A percentile compares a stretch with the other conserved stretches of the same genome.
Evolutionary conservation across 2,797 vertebrate genomes (phyloP).

Genomic region (Bufotes viridis): DNA sequence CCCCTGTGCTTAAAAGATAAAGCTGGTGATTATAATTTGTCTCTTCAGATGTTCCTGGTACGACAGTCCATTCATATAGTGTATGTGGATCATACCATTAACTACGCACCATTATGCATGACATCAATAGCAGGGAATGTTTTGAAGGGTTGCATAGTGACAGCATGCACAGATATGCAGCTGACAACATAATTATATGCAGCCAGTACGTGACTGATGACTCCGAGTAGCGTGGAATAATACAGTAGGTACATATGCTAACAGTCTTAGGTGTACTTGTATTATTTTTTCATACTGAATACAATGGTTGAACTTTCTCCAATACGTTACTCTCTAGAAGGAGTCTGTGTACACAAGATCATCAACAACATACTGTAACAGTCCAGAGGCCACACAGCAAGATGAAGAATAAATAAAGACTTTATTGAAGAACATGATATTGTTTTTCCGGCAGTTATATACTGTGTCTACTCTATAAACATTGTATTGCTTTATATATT

Average conservation of each 20-base stretch:
- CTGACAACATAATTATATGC: not conserved
- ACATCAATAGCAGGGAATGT: slow-evolving; percentile 22
- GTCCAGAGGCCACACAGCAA: not conserved
- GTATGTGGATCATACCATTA: not conserved
- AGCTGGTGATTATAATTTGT: not conserved
- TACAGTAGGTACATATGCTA: not conserved
- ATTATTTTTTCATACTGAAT: not conserved
- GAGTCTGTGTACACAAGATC: not conserved
- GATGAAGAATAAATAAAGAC: not conserved
- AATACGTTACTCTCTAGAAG: not conserved
- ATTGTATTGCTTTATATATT: not conserved
- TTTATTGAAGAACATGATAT: not conserved
- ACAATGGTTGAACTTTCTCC: not conserved
- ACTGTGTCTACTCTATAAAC: not conserved
- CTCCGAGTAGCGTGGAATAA: not conserved
- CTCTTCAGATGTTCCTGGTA: not conserved
- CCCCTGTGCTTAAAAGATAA: too few relatives aligned
- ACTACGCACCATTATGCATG: not conserved
- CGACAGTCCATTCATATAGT: not conserved
- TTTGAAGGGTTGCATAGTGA: slow-evolving; percentile 18
- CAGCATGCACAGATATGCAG: not conserved
- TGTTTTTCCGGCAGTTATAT: not conserved
- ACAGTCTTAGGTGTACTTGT: not conserved
- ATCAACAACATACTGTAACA: not conserved
- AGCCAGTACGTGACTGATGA: not conserved